Evolutionary conservation across 2,888 invertebrate genomes (phyloP).

Genomic region (Leucania comma): DNA sequence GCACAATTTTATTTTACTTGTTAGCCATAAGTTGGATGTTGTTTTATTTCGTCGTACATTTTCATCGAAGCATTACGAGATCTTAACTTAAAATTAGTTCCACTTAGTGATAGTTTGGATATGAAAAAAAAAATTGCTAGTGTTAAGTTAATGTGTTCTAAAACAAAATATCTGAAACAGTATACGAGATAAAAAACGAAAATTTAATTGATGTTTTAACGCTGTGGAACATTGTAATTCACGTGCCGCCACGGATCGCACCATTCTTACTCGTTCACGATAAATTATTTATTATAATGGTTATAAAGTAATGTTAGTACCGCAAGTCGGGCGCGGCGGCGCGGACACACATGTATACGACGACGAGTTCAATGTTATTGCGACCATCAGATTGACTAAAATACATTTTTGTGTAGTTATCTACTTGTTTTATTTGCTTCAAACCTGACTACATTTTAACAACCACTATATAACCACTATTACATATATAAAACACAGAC

Average conservation of each 20-base stretch:
- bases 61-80: constrained; percentile 63
- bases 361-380: constrained; percentile 88
- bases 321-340: constrained; percentile 76
- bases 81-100: constrained; percentile 69
- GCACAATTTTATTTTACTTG: constrained; percentile 80
- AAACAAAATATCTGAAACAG: constrained; percentile 90
- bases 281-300: constrained; percentile 72
- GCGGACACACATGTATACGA: constrained; percentile 88
- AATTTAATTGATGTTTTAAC: constrained; percentile 79
- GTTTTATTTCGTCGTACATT: constrained; percentile 75
- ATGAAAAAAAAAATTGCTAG: constrained; percentile 76
- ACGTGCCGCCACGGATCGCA: constrained; percentile 75
- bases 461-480: not conserved
- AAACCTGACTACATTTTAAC: not conserved
- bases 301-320: constrained; percentile 66
- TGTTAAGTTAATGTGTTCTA: constrained; percentile 88
- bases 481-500: no score
- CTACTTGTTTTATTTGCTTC: constrained; percentile 74
- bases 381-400: constrained; percentile 89
- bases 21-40: constrained; percentile 71
- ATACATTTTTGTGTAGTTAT: constrained; percentile 91
- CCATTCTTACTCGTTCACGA: constrained; percentile 70
- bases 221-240: constrained; percentile 80
- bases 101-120: constrained; percentile 79
- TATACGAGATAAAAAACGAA: constrained; percentile 86